These are phyloP conservation scores for Sclerodermus sp. DNA, from an alignment of 2,888 invertebrate genomes.

Conservation along the genomic window DNA sequence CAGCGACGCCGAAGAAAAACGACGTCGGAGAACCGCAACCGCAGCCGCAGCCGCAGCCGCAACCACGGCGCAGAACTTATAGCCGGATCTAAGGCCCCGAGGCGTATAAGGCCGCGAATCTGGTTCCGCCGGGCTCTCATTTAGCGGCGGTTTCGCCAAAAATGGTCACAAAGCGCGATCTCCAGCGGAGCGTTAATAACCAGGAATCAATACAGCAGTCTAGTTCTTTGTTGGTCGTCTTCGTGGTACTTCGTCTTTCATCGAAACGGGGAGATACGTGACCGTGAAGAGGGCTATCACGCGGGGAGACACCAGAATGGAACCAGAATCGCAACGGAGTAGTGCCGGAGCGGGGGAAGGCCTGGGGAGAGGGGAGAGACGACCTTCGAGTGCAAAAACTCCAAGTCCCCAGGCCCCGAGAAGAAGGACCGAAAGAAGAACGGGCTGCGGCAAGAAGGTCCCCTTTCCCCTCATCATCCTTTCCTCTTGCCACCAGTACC, in stretches of 20 bases:
- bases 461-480: too few relatives aligned
- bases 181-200: neutral
- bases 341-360: neutral
- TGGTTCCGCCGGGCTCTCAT: too few relatives aligned
- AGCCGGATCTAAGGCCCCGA: too few relatives aligned
- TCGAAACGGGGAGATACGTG: neutral
- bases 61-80: too few relatives aligned
- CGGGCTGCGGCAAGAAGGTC: constrained; percentile 8
- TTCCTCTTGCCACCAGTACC: too few relatives aligned
- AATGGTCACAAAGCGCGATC: neutral
- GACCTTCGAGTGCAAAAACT: constrained; percentile 27
- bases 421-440: constrained; percentile 29
- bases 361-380: constrained; percentile 2
- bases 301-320: too few relatives aligned
- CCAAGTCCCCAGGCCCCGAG: constrained; percentile 25
- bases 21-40: too few relatives aligned
- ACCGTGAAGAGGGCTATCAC: neutral
- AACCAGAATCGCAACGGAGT: neutral
- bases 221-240: neutral
- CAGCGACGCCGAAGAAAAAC: too few relatives aligned
- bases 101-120: too few relatives aligned
- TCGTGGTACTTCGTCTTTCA: neutral
- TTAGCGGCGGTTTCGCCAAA: neutral
- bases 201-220: neutral
- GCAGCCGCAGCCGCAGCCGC: too few relatives aligned